Conservation (phyloP, 2,797 vertebrate species). For the Dipus sagitta region DNA sequence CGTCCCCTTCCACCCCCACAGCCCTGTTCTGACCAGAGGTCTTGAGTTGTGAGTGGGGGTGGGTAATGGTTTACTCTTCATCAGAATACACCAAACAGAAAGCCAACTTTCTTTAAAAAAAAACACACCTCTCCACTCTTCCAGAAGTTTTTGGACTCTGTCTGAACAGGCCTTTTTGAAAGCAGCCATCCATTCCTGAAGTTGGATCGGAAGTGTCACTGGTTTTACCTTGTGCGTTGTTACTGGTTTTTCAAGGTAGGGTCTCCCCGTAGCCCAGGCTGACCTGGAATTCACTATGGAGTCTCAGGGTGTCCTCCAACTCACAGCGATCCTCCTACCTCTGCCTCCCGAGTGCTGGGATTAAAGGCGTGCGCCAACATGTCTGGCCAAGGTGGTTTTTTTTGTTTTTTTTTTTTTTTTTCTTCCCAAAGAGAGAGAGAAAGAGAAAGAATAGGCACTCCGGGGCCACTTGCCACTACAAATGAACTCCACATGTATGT, state of each 20-base stretch:
- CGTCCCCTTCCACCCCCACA: constrained; percentile 71
- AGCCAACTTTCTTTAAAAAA: not conserved
- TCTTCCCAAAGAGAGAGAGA: no score
- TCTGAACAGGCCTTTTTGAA: not conserved
- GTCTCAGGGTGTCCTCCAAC: no score
- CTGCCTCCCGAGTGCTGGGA: no score
- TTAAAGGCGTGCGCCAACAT: no score
- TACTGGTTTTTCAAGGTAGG: not conserved
- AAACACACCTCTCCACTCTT: not conserved
- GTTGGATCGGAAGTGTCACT: not conserved
- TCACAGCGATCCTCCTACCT: no score
- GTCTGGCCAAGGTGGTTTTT: no score
- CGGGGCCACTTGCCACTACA: no score
- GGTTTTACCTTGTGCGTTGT: not conserved
- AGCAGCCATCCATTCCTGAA: not conserved
- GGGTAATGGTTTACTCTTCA: not conserved
- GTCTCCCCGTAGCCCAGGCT: no score
- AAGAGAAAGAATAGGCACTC: no score
- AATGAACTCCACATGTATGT: no score
- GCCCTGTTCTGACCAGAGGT: constrained; percentile 34
- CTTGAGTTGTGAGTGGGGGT: not conserved
- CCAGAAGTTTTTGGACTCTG: not conserved
- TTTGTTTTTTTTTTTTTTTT: no score
- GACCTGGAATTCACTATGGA: no score
- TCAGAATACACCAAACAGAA: not conserved